phyloP scores from a whole-genome alignment of 2,888 invertebrate genomes.

The Epistrophe grossulariae region DNA sequence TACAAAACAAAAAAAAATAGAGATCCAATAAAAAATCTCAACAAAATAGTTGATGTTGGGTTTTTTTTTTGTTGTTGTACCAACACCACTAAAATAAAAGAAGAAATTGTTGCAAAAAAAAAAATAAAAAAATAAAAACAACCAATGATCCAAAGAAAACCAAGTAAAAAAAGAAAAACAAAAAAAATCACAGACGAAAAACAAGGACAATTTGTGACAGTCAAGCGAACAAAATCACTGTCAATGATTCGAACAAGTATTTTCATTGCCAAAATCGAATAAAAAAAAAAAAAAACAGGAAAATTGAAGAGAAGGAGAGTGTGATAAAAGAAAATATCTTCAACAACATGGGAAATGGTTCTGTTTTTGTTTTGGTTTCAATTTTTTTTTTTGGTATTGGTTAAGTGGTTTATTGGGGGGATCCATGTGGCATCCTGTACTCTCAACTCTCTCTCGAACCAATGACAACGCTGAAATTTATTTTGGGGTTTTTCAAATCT shows the following conservation, averaged over 20 bases:
- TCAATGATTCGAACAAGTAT: slow-evolving; percentile 71
- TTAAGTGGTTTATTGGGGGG: slow-evolving; percentile 33
- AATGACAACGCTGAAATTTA: slow-evolving; percentile 61
- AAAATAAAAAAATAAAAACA: slow-evolving; percentile 11
- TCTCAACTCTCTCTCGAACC: not conserved
- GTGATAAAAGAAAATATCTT: slow-evolving; percentile 44
- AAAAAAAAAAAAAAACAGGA: slow-evolving; percentile 27
- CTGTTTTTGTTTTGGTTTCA: not conserved
- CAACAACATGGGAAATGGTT: slow-evolving; percentile 30
- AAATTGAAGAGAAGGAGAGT: not conserved
- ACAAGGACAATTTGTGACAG: slow-evolving; percentile 66
- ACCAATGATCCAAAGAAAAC: slow-evolving; percentile 6
- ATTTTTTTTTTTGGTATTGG: slow-evolving; percentile 5
- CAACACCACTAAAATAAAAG: slow-evolving; percentile 36
- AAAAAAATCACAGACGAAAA: slow-evolving; percentile 20
- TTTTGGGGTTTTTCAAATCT: slow-evolving; percentile 64
- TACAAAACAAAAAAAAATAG: slow-evolving; percentile 27
- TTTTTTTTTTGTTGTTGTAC: slow-evolving; percentile 15
- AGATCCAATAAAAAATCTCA: slow-evolving; percentile 54
- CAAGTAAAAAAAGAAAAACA: slow-evolving; percentile 9
- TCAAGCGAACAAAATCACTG: slow-evolving; percentile 70
- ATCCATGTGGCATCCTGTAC: slow-evolving; percentile 18
- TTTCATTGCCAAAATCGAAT: slow-evolving; percentile 71
- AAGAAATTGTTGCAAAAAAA: not conserved
- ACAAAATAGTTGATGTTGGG: slow-evolving; percentile 53